Evolutionary conservation across 2,888 invertebrate genomes (phyloP), one percentile per base, ranked within the genome.

Genomic region (Pherbina coryleti): DNA sequence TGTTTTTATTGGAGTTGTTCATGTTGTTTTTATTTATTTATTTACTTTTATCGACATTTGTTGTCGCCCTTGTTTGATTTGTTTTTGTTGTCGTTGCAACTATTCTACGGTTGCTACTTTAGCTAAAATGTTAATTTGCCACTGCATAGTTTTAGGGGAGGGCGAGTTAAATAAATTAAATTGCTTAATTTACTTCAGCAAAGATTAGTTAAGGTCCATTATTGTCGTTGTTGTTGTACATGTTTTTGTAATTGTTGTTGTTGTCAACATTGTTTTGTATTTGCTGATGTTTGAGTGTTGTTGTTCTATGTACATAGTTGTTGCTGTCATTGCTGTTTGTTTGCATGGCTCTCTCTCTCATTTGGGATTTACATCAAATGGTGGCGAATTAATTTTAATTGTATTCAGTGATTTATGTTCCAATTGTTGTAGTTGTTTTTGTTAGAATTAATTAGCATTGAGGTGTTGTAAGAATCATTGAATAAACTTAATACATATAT

Each of bases 81-180:
- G 14, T 4, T 69, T n/a, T 74, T 74, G 60, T 70, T 69, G 66
- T 67, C 44, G 55, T 55, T 53, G 53, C 71, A 70, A 51, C 73
- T 71, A 62, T 64, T 28, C n/a, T 28, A 37, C 37, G 3, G n/a
- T 60, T n/a, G n/a, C 72, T 57, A 17, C 53, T 44, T 70, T 51
- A 70, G 5, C 49, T 22, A 1, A 73, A 73, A 37, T 49, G 73
- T 73, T 73, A 25, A 62, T 62, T 72, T 19, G 8, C 49, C 28
- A 17, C 28, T 49, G 73, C 73, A 51, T 62, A 62, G 73, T 73
- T 73, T 60, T 60, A 73, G 60, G 49, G n/a, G 3, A 11, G 71
- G 22, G 4, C 57, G 37, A 28, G 73, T 49, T 28, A 73, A 60
- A 31, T 31, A 75, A 75, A 66, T 75, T 66, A 64, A 74, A 44